Evolutionary conservation across 2,888 invertebrate species (phyloP), one percentile per base, ranked within the genome.

Genomic region (Therioaphis trifolii): DNA sequence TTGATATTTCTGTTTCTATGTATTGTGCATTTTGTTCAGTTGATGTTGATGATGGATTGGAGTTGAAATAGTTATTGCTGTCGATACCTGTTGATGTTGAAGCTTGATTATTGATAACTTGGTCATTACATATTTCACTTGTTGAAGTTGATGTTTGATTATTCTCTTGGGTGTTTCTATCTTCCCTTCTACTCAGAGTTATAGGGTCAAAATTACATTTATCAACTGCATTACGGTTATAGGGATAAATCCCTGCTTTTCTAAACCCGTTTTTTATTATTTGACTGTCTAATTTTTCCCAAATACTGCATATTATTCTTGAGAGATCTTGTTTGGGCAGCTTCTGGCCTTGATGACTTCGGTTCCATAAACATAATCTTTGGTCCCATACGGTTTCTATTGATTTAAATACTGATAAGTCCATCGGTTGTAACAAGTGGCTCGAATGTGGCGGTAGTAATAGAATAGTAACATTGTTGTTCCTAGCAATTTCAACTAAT

Each of bases 131-230:
- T n/a, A n/a, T n/a, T n/a, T n/a, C n/a, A n/a, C n/a, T n/a, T n/a
- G n/a, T n/a, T n/a, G n/a, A n/a, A n/a, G n/a, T 61, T n/a, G 55
- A n/a, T 55, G 55, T 12, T 61, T 61, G 61, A 29, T 61, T 15
- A 61, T 61, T 43, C 11, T 43, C 43, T 43, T 43, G 43, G 43
- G 43, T 43, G 43, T 43, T 43, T 43, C 43, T 43, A 43, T 43
- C 43, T 43, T 43, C 43, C 43, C 29, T 29, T 61, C n/a, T 58
- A 58, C 24, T 58, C 14, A 58, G 58, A 58, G 24, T 58, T 58
- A 58, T 58, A 58, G 58, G 49, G 58, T 58, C 24, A 58, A 58
- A 58, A 24, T 58, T 58, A 58, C 24, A 58, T 58, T 58, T 58
- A 58, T 58, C 58, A 58, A 58, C 58, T 58, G 58, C 55, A 58